Conservation (phyloP, 2,888 invertebrate species). For the Labia minor region DNA sequence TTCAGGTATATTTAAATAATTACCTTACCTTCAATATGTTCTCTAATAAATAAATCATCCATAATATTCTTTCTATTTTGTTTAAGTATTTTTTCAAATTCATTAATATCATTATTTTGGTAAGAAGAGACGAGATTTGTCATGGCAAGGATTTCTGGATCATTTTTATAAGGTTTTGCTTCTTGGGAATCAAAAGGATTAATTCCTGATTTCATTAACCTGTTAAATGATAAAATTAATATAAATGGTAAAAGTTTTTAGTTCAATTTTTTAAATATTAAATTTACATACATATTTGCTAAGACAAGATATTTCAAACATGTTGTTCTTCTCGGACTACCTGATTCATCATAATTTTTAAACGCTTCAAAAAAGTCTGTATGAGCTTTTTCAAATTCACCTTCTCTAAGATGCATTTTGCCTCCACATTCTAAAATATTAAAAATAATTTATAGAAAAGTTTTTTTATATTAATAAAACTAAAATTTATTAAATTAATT, state of each 20-base stretch:
- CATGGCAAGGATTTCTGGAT: slow-evolving; percentile 98
- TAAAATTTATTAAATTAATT: neutral
- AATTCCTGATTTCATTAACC: slow-evolving; percentile 98
- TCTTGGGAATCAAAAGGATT: slow-evolving; percentile 99
- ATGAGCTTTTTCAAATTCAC: slow-evolving; percentile 97
- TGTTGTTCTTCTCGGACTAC: slow-evolving; percentile 89
- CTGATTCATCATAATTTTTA: slow-evolving; percentile 98
- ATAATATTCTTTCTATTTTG: slow-evolving; percentile 92
- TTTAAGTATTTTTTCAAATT: slow-evolving; percentile 92
- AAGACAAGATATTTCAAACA: slow-evolving; percentile 96
- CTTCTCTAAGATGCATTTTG: slow-evolving; percentile 97
- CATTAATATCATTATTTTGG: slow-evolving; percentile 96
- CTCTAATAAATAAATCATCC: slow-evolving; percentile 98
- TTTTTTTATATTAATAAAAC: neutral
- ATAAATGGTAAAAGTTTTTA: neutral
- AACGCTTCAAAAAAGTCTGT: slow-evolving; percentile 99
- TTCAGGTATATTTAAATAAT: too few species aligned
- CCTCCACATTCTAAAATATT: slow-evolving; percentile 92
- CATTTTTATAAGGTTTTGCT: slow-evolving; percentile 98
- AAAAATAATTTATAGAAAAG: slow-evolving; percentile 23
- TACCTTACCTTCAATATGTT: slow-evolving; percentile 94
- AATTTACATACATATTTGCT: slow-evolving; percentile 83
- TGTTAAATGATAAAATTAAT: slow-evolving; percentile 33
- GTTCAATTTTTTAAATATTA: neutral
- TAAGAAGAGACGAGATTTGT: slow-evolving; percentile 94